Evolutionary conservation across 2,888 invertebrate genomes (phyloP).

Genomic region (Eubasilissa splendida): DNA sequence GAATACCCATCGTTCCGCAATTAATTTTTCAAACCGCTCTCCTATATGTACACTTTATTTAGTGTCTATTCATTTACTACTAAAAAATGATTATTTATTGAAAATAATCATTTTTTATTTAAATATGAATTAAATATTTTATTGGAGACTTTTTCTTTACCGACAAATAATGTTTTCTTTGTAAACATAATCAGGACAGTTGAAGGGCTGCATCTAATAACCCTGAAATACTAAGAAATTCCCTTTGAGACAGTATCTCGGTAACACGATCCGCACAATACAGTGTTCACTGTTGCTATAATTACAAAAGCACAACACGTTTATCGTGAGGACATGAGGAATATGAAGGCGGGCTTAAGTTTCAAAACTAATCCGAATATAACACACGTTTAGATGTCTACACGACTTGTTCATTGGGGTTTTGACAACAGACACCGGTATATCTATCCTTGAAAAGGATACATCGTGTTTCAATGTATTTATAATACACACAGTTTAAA

Average conservation of each 20-base stretch:
- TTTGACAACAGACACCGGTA: neutral
- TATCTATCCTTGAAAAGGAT: too few species aligned
- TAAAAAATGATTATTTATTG: too few species aligned
- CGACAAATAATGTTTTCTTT: neutral
- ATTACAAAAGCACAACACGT: constrained; percentile 36
- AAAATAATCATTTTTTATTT: too few species aligned
- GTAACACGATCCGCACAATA: constrained; percentile 47
- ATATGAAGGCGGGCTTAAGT: constrained; percentile 22
- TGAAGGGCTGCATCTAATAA: constrained; percentile 56
- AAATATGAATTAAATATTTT: neutral
- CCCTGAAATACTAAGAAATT: constrained; percentile 52
- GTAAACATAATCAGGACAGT: constrained; percentile 42
- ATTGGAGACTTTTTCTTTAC: neutral
- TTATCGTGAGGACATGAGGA: constrained; percentile 21
- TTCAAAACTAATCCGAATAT: constrained; percentile 20
- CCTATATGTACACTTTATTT: too few species aligned
- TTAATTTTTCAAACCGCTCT: too few species aligned
- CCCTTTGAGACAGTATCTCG: constrained; percentile 48
- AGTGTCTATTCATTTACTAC: too few species aligned
- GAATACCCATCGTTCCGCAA: too few species aligned
- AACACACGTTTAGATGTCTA: neutral
- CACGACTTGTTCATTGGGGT: neutral
- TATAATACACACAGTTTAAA: too few species aligned
- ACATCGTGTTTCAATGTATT: too few species aligned
- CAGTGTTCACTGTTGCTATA: constrained; percentile 19